phyloP scores from a whole-genome alignment of 2,797 vertebrate species.

The Serranus cabrilla region DNA sequence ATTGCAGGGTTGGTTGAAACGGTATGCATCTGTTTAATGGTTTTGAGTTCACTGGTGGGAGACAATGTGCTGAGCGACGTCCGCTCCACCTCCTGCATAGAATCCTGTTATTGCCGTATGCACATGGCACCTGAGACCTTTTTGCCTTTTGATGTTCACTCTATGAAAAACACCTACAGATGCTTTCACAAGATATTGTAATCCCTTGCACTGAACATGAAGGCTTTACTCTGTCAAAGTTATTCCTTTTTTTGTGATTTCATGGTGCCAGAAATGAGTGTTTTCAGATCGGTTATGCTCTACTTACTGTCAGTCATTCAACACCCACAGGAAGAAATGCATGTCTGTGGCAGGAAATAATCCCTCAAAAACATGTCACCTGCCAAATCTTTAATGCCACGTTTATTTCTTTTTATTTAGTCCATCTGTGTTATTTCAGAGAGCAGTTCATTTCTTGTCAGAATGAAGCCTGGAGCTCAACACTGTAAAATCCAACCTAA shows the following conservation, averaged over 20 bases:
- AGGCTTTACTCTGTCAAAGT: conserved; percentile 24
- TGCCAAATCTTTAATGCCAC: conserved; percentile 22
- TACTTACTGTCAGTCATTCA: conserved; percentile 48
- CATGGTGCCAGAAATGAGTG: conserved; percentile 52
- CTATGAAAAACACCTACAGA: conserved; percentile 16
- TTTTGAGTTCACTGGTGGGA: neutral
- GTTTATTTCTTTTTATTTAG: conserved; percentile 10
- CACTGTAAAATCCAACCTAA: neutral
- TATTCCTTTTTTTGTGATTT: conserved; percentile 39
- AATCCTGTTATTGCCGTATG: neutral
- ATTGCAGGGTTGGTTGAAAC: neutral
- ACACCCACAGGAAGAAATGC: conserved; percentile 41
- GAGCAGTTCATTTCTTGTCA: neutral
- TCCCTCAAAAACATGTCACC: conserved; percentile 30
- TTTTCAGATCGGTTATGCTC: conserved; percentile 60
- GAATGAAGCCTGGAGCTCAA: neutral
- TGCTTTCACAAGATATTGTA: conserved; percentile 24
- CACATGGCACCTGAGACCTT: neutral
- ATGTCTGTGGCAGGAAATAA: conserved; percentile 35
- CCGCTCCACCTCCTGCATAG: too few species aligned
- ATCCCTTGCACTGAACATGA: conserved; percentile 28
- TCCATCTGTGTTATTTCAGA: conserved; percentile 19
- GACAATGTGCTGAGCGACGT: neutral
- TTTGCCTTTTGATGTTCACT: conserved; percentile 11
- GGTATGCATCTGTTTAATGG: neutral